Base-by-base conservation (phyloP, 2,797 vertebrate genomes). In the Echeneis naucrates region DNA sequence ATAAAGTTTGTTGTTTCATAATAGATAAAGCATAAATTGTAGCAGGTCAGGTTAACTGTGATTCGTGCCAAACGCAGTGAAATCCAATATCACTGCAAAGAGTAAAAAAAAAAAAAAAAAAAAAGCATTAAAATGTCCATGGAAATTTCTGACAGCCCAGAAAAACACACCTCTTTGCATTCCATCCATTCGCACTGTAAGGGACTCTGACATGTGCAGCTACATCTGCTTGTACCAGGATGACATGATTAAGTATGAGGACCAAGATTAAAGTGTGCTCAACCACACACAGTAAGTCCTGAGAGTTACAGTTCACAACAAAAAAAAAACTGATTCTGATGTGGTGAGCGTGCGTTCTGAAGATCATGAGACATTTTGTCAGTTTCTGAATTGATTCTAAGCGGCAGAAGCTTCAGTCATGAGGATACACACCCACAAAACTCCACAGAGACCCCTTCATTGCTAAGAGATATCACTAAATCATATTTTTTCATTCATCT, bases 151-250 rank as follows among this genome's bases (percentile, higher is more conserved):
- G 14, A 67, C 30, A 26, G 3, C 27, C 5, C 59, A 30, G 27
- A 16, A n/a, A 45, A 33, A 45, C 65, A 33, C 17, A 52, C 44
- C 64, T 63, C 38, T 73, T 48, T 61, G 70, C 30, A 52, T 32
- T 57, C 11, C 38, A 44, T 53, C 58, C 26, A 69, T 27, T 30
- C 17, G 7, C 27, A 53, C 52, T 35, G 8, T 53, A 10, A 62
- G 51, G 33, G 16, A n/a, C 42, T 35, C 35, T 64, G n/a, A 58
- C 75, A 40, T 38, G 33, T 71, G n/a, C n/a, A 58, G 62, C 58
- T 44, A 59, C 53, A 64, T 40, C 68, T 56, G 55, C 26, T 68
- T 38, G 14, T 23, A 64, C 44, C 26, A 33, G 14, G n/a, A n/a
- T 53, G 60, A 47, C 32, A 33, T 54, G 50, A 47, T 30, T 76